These are phyloP conservation scores for Nesidiocoris tenuis DNA, from an alignment of 2,888 invertebrate species.

Conservation along the genomic window DNA sequence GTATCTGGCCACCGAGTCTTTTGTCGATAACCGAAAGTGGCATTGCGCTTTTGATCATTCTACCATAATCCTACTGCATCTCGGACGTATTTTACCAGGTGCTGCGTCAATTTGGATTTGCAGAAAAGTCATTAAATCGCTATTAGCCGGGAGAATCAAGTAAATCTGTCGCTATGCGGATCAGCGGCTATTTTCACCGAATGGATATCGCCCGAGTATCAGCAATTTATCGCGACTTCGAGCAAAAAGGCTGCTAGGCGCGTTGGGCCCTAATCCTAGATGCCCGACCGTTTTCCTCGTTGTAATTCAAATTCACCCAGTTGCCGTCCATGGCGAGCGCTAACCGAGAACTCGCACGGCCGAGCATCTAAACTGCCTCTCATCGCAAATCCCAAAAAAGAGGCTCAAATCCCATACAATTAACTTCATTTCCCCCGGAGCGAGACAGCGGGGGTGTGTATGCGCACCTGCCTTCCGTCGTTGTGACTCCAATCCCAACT, in stretches of 20 bases:
- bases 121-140: too few relatives aligned
- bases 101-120: too few relatives aligned
- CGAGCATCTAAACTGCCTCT: conserved; percentile 17
- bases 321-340: background rate
- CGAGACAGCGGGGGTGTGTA: conserved; percentile 7
- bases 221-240: background rate
- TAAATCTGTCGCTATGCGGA: too few relatives aligned
- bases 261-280: conserved; percentile 24
- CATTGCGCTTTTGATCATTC: too few relatives aligned
- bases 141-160: too few relatives aligned
- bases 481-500: background rate
- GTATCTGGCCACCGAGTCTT: too few relatives aligned
- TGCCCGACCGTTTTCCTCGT: conserved; percentile 15
- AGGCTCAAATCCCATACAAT: conserved; percentile 44
- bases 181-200: too few relatives aligned
- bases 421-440: conserved; percentile 44
- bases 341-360: background rate
- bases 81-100: too few relatives aligned
- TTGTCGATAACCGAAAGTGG: too few relatives aligned
- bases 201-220: too few relatives aligned
- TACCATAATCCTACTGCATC: too few relatives aligned
- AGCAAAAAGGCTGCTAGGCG: background rate
- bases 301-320: conserved; percentile 31
- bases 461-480: background rate
- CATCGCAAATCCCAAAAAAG: conserved; percentile 33